A percentile compares a stretch with the other conserved stretches of the same genome.
These are phyloP conservation scores for Platycercus adscitus DNA, from an alignment of 2,113 vertebrate genomes.

Conservation along the genomic window DNA sequence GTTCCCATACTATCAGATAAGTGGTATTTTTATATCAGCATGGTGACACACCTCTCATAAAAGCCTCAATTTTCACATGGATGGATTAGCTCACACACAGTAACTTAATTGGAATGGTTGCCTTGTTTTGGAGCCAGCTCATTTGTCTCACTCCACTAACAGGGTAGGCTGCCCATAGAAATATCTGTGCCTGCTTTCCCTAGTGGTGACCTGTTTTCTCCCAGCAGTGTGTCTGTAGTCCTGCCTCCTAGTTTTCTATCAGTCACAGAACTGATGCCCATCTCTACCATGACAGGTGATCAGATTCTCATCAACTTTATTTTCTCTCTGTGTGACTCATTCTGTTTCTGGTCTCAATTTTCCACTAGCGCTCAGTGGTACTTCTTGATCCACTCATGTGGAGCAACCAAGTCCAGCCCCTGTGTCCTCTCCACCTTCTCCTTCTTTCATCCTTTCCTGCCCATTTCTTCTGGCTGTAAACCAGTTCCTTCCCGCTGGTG, in stretches of 20 bases:
- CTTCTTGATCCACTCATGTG: neutral
- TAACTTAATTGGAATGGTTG: neutral
- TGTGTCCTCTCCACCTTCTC: neutral
- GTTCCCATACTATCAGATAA: neutral
- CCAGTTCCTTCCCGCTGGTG: neutral
- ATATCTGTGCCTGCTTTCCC: neutral
- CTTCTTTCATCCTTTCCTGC: neutral
- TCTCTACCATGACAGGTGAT: neutral
- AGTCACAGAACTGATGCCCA: neutral
- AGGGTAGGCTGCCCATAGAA: neutral
- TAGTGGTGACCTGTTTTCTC: neutral
- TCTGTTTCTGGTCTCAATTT: neutral
- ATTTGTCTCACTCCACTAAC: neutral
- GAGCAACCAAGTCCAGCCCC: neutral
- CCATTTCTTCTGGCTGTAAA: neutral
- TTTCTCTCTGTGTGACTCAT: neutral
- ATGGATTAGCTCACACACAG: neutral
- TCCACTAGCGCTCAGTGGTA: neutral
- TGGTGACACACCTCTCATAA: conserved; percentile 14
- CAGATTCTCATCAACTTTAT: neutral
- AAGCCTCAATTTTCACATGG: neutral
- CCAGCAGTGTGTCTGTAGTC: neutral
- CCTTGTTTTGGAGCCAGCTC: neutral
- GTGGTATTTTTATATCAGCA: neutral
- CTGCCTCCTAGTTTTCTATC: neutral